A percentile compares a stretch with the other conserved stretches of the same genome.
Evolutionary conservation across 2,113 vertebrate genomes (phyloP).

Genomic region (Myrmecophaga tridactyla): DNA sequence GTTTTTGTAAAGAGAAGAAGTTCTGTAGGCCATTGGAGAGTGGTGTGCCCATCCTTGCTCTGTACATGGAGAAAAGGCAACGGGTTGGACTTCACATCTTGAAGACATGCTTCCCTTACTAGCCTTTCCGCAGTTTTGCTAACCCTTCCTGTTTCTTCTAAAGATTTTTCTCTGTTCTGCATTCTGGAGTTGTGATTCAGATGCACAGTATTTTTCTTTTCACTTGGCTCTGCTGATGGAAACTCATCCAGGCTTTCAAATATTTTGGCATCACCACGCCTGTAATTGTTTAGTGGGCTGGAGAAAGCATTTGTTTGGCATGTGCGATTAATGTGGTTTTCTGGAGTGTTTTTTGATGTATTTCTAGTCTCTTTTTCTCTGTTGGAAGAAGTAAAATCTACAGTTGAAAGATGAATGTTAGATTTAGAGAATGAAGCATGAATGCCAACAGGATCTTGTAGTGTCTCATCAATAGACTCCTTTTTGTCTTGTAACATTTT

Average conservation of each 20-base stretch:
- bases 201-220: constrained; percentile 27
- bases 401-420: constrained; percentile 75
- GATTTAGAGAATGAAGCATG: constrained; percentile 74
- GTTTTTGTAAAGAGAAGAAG: constrained; percentile 92
- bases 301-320: constrained; percentile 66
- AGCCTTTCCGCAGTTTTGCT: constrained; percentile 26
- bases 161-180: constrained; percentile 52
- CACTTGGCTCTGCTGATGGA: constrained; percentile 33
- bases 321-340: constrained; percentile 59
- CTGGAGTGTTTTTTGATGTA: constrained; percentile 59
- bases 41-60: constrained; percentile 89
- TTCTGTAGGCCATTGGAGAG: constrained; percentile 92
- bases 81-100: constrained; percentile 71
- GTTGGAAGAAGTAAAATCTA: constrained; percentile 63
- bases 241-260: constrained; percentile 68
- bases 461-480: constrained; percentile 57
- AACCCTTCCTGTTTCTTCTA: constrained; percentile 58
- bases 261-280: constrained; percentile 68
- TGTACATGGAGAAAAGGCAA: constrained; percentile 88
- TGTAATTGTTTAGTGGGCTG: constrained; percentile 57
- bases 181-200: constrained; percentile 33
- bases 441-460: constrained; percentile 67
- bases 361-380: constrained; percentile 65
- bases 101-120: constrained; percentile 58
- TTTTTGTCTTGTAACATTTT: constrained; percentile 77